Conservation (phyloP, 2,113 vertebrate species). For the Rutilus rutilus region DNA sequence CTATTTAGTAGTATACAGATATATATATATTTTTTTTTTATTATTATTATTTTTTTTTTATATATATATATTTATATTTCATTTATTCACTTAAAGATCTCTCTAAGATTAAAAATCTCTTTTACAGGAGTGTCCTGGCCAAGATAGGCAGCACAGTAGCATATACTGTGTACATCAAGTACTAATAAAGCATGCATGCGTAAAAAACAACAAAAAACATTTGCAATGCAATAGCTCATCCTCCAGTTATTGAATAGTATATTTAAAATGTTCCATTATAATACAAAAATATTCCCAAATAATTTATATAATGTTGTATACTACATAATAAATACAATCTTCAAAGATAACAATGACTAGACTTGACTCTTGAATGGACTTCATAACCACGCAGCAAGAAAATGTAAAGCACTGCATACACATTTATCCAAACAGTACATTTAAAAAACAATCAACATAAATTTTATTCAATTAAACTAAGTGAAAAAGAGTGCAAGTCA, state of each 20-base stretch:
- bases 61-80: no score
- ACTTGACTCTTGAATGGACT: no score
- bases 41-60: no score
- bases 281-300: background rate
- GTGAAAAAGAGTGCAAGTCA: background rate
- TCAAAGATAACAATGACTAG: no score
- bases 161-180: background rate
- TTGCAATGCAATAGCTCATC: background rate
- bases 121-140: background rate
- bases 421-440: background rate
- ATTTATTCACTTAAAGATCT: background rate
- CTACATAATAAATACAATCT: background rate
- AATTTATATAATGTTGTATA: background rate
- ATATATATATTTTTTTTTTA: background rate
- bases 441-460: background rate
- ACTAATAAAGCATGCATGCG: background rate
- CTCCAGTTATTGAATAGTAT: background rate
- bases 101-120: background rate
- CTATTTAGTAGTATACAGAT: background rate
- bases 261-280: background rate
- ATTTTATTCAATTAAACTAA: background rate
- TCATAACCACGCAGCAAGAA: background rate
- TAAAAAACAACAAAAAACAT: background rate
- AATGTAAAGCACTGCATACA: background rate
- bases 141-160: background rate